Evolutionary conservation across 2,113 vertebrate species (phyloP), one percentile per base, ranked within the genome.

Genomic region (Antechinus flavipes): DNA sequence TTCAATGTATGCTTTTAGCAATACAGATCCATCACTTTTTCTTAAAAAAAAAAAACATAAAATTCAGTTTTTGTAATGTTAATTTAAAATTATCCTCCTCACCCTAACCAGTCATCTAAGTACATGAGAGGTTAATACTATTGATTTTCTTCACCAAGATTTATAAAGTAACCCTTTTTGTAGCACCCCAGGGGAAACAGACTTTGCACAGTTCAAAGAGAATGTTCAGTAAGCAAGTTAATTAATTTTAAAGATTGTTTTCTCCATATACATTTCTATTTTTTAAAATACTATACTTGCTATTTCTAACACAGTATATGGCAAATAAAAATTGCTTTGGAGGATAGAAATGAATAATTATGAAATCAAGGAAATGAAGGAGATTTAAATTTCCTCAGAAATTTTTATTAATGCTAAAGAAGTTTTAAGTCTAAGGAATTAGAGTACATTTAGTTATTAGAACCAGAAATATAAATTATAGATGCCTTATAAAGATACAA

Each of bases 11-110:
- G 46, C 23, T 96, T 50, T 93, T 47, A 96, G 94, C 50, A 25
- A 49, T 98, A 93, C 14, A 96, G 68, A 42, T 16, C n/a, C 68
- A n/a, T 54, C 42, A 94, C 49, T 42, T 98, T 89, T 30, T 93
- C 56, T 49, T 90, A 91, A 91, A 91, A 50, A 90, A 91, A 91
- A 49, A 6, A 49, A 5, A 5, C 6, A 54, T 49, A 76, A 94
- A 90, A 89, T 46, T 91, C 68, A 96, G 89, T 92, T 96, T 95
- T 55, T 9, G 92, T 93, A 96, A 93, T n/a, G n/a, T 35, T 92
- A 92, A 89, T 93, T 91, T 56, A 42, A 95, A 68, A 91, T 46
- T 19, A n/a, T 91, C 84, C 2, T 91, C 46, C 56, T n/a, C 56
- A 8, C 76, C 14, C 19, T n/a, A 68, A 35, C 14, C 61, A 84